A percentile compares a stretch with the other conserved stretches of the same genome.
phyloP scores from a whole-genome alignment of 2,113 vertebrate genomes.

The Onychorhynchus coronatus region DNA sequence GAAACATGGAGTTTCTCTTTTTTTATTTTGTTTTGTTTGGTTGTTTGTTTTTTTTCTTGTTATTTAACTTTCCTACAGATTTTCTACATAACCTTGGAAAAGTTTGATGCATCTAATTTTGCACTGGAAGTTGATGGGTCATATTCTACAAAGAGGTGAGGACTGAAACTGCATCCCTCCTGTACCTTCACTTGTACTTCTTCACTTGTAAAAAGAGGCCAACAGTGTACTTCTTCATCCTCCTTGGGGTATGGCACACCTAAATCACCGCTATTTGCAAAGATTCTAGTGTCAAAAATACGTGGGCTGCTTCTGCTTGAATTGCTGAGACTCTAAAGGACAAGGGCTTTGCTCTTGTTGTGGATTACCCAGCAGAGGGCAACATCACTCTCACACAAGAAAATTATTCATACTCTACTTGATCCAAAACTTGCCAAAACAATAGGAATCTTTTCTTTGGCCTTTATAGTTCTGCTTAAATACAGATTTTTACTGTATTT shows the following conservation, averaged over 20 bases:
- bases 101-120: not conserved
- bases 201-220: not conserved
- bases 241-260: not conserved
- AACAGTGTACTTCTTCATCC: not conserved
- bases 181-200: not conserved
- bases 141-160: not conserved
- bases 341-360: not conserved
- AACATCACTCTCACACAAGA: not conserved
- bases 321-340: not conserved
- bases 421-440: not conserved
- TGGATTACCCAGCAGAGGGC: conserved; percentile 38
- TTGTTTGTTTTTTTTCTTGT: not conserved
- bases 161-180: not conserved
- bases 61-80: not conserved
- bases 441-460: not conserved
- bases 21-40: no score
- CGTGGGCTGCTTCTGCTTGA: not conserved
- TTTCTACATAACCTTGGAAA: not conserved
- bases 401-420: not conserved
- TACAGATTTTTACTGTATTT: not conserved
- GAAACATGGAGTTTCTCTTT: not conserved
- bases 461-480: not conserved
- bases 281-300: not conserved
- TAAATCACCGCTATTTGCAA: not conserved
- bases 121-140: not conserved